phyloP scores from a whole-genome alignment of 2,113 vertebrate species.

The Alectura lathami region DNA sequence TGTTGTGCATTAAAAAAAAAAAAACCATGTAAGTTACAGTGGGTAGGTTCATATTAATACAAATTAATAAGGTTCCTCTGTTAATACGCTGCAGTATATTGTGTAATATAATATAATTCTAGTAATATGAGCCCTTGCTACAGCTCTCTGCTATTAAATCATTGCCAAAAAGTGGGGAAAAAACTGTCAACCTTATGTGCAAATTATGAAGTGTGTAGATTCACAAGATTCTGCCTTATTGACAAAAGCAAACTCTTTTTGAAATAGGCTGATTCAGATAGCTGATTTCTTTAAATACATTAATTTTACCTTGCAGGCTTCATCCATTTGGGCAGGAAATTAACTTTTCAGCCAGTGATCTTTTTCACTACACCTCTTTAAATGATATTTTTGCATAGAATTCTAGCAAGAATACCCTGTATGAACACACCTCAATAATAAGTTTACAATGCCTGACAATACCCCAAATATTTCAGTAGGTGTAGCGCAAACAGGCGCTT shows the following conservation, averaged over 20 bases:
- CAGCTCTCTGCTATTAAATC: slow-evolving; percentile 43
- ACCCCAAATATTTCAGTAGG: slow-evolving; percentile 31
- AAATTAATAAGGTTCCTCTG: slow-evolving; percentile 15
- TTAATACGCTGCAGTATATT: slow-evolving; percentile 21
- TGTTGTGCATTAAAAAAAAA: neutral
- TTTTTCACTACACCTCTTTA: slow-evolving; percentile 51
- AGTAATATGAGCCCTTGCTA: slow-evolving; percentile 48
- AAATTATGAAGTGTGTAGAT: slow-evolving; percentile 66
- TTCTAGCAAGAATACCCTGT: neutral
- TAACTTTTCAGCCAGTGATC: slow-evolving; percentile 58
- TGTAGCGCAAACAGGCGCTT: neutral
- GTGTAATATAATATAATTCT: slow-evolving; percentile 44
- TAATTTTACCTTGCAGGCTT: slow-evolving; percentile 42
- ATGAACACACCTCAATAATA: neutral
- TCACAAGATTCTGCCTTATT: slow-evolving; percentile 56
- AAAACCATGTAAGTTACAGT: neutral
- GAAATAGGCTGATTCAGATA: slow-evolving; percentile 55
- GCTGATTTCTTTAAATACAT: neutral
- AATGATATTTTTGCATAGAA: slow-evolving; percentile 23
- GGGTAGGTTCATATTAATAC: neutral
- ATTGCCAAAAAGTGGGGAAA: slow-evolving; percentile 19
- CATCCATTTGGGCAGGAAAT: slow-evolving; percentile 65
- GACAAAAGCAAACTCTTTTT: slow-evolving; percentile 37
- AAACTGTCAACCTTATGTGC: slow-evolving; percentile 38
- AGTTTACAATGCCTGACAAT: slow-evolving; percentile 31